Conservation (phyloP, 2,888 invertebrate species). For the Pseudococcus longispinus region DNA sequence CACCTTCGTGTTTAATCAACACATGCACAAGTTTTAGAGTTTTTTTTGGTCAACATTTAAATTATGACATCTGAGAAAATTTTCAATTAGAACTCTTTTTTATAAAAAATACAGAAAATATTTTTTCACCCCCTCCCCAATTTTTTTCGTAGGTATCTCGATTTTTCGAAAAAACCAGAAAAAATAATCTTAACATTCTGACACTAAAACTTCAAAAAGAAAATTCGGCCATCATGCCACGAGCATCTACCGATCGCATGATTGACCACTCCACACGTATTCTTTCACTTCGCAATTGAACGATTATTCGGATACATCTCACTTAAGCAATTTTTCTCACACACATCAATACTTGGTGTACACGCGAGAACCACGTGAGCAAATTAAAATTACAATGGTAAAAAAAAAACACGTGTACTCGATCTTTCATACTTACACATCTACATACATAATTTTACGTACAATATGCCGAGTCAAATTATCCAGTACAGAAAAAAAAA, state of each 20-base stretch:
- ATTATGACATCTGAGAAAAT: no score
- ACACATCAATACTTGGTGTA: not conserved
- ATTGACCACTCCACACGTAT: not conserved
- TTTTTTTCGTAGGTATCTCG: not conserved
- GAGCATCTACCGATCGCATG: no score
- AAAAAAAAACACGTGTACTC: not conserved
- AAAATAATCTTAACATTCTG: not conserved
- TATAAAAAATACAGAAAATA: not conserved
- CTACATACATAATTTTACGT: not conserved
- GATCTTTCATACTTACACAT: not conserved
- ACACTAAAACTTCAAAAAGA: not conserved
- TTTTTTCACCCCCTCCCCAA: not conserved
- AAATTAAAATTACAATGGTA: not conserved
- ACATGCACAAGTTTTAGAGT: no score
- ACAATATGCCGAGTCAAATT: not conserved
- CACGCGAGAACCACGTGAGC: not conserved
- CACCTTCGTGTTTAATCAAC: no score
- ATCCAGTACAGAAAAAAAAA: not conserved
- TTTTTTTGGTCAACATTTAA: no score
- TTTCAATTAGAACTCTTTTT: not conserved
- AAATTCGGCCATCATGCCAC: not conserved
- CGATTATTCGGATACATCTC: not conserved
- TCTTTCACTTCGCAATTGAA: not conserved
- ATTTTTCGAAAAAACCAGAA: not conserved
- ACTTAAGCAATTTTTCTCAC: not conserved